Percentiles rank a stretch among this genome's conserved stretches.
Conservation (phyloP, 1,140 invertebrate species). For the Telenomus remus region DNA sequence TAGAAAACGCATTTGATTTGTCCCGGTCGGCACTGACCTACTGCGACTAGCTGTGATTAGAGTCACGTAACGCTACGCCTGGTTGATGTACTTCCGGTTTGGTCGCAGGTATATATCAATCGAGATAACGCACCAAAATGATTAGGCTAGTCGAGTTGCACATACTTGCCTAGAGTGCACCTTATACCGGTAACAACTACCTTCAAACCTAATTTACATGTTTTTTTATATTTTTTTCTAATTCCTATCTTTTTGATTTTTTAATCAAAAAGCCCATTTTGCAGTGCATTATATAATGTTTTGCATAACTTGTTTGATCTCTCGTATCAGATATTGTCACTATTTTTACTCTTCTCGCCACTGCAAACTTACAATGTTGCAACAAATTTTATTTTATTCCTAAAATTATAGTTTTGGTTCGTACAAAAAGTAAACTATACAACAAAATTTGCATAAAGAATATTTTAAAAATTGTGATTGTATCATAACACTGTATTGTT, state of each 20-base stretch:
- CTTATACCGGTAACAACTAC: constrained; percentile 1
- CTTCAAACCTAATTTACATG: background rate
- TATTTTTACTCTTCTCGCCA: no score
- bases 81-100: constrained; percentile 57
- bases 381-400: no score
- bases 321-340: background rate
- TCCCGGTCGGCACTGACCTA: constrained; percentile 61
- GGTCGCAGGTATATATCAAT: constrained; percentile 46
- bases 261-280: no score
- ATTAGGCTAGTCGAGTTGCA: constrained; percentile 1
- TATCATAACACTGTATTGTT: no score
- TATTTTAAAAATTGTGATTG: no score
- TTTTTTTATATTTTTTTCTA: no score
- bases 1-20: constrained; percentile 31
- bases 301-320: constrained; percentile 21
- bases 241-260: no score
- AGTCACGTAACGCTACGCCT: constrained; percentile 61
- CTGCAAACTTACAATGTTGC: no score
- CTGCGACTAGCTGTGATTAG: constrained; percentile 53
- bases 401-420: no score
- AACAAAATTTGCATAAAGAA: no score
- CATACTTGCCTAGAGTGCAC: background rate
- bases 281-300: constrained; percentile 12
- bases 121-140: constrained; percentile 33
- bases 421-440: no score